phyloP scores from a whole-genome alignment of 2,888 invertebrate species.

The Drosophila tanythrix region DNA sequence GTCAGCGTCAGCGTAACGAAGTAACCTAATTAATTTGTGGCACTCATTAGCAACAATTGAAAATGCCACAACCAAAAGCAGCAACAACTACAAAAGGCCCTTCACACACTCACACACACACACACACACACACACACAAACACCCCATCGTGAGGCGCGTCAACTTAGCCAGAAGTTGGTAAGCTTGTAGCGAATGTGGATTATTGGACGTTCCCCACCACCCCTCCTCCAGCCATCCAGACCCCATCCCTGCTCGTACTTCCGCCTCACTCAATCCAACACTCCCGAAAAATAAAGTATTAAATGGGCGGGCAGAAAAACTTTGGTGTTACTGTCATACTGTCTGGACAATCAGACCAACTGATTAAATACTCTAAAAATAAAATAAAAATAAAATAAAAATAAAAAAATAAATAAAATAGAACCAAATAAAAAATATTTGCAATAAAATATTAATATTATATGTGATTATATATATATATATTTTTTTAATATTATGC shows the following conservation, averaged over 20 bases:
- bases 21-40: constrained; percentile 81
- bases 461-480: background rate
- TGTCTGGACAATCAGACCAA: background rate
- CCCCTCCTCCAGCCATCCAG: background rate
- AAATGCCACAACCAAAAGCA: constrained; percentile 66
- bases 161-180: constrained; percentile 58
- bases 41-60: constrained; percentile 80
- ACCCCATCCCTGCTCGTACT: background rate
- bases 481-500: background rate
- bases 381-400: background rate
- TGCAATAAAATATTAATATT: too few relatives aligned
- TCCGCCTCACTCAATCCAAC: constrained; percentile 25
- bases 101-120: background rate
- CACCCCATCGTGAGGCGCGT: constrained; percentile 31
- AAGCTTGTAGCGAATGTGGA: constrained; percentile 53
- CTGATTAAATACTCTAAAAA: constrained; percentile 43
- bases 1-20: constrained; percentile 71
- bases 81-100: constrained; percentile 20
- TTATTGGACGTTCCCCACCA: constrained; percentile 38
- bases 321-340: constrained; percentile 15
- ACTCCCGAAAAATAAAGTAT: constrained; percentile 32
- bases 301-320: constrained; percentile 19
- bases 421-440: too few relatives aligned
- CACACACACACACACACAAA: background rate
- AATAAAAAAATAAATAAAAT: too few relatives aligned